Conservation (phyloP, 2,888 invertebrate genomes). For the Stegana nigrithorax region DNA sequence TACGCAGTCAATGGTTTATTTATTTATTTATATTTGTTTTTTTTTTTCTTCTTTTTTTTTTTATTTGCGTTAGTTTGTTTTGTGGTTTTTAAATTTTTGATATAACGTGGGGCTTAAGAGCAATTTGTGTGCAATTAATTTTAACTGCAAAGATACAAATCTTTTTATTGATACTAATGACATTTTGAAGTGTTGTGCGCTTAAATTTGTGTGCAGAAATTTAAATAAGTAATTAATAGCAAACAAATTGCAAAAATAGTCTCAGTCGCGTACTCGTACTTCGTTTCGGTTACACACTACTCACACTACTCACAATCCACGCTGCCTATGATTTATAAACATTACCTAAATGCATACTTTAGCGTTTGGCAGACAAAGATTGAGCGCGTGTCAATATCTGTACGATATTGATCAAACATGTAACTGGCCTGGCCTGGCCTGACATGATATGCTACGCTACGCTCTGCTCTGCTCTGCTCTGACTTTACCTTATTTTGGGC, state of each 20-base stretch:
- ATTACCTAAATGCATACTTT: neutral
- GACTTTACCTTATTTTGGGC: no score
- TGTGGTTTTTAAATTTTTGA: neutral
- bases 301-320: neutral
- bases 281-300: no score
- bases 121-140: slow-evolving; percentile 51
- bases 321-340: neutral
- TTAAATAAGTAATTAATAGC: neutral
- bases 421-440: no score
- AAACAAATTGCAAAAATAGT: neutral
- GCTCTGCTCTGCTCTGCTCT: no score
- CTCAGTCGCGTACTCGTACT: no score
- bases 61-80: slow-evolving; percentile 5
- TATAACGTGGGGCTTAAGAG: neutral
- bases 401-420: neutral
- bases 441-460: no score
- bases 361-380: no score
- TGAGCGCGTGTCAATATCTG: neutral
- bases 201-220: neutral
- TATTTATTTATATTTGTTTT: no score
- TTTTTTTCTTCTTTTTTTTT: no score
- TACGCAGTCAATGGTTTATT: no score
- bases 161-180: neutral
- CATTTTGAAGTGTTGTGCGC: neutral
- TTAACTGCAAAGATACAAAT: neutral